Evolutionary conservation across 2,797 vertebrate genomes (phyloP).

Genomic region (Garrulus glandarius): DNA sequence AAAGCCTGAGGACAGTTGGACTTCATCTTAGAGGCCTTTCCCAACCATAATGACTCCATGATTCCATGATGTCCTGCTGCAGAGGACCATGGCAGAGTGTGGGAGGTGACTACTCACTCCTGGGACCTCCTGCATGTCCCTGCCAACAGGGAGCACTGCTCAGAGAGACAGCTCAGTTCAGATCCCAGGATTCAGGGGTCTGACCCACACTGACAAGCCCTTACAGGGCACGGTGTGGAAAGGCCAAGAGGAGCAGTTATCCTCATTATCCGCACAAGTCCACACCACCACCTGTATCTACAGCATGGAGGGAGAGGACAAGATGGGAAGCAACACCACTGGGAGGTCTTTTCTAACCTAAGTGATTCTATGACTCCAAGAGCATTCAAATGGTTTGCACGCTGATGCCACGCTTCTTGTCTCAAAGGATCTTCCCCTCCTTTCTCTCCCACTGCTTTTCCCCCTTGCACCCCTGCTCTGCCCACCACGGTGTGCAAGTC

Average conservation of each 20-base stretch:
- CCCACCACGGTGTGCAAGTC: accelerated
- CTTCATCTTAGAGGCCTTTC: not conserved
- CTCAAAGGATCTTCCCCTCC: not conserved
- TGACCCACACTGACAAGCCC: not conserved
- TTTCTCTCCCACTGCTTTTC: not conserved
- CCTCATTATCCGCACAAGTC: not conserved
- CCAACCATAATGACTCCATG: too few species aligned
- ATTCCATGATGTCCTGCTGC: not conserved
- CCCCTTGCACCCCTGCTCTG: not conserved
- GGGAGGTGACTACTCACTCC: not conserved
- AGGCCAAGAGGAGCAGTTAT: not conserved
- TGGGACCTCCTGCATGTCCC: not conserved
- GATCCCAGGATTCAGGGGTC: not conserved
- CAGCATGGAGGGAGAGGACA: not conserved
- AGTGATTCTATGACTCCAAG: not conserved
- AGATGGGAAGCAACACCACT: accelerated
- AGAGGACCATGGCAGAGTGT: accelerated
- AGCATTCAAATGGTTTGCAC: accelerated
- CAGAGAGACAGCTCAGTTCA: not conserved
- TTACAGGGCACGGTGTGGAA: accelerated
- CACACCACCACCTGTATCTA: not conserved
- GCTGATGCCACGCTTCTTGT: accelerated
- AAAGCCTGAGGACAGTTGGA: not conserved
- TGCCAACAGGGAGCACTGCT: accelerated
- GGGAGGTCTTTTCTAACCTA: not conserved